These are phyloP conservation scores for Ptychobarbus kaznakovi DNA, from an alignment of 2,797 vertebrate species.

Conservation along the genomic window DNA sequence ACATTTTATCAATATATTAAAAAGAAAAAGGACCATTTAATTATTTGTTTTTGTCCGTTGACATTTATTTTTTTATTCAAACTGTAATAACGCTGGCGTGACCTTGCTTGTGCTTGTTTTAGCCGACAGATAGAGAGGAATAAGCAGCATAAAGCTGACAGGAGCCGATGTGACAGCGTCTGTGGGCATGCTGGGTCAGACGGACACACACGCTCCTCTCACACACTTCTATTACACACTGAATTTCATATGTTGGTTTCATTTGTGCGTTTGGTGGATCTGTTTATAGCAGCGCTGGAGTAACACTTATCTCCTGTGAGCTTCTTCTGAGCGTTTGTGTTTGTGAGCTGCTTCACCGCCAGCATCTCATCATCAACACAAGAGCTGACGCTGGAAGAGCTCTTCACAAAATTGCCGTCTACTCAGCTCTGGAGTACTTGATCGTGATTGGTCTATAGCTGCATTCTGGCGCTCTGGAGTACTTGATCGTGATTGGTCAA, in stretches of 20 bases:
- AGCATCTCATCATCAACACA: not conserved
- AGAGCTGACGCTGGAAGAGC: not conserved
- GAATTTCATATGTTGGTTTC: not conserved
- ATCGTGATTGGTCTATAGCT: no score
- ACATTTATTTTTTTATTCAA: not conserved
- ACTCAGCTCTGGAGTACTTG: no score
- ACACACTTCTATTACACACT: not conserved
- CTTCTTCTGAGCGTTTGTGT: not conserved
- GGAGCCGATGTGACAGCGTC: conserved; percentile 91
- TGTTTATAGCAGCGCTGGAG: no score
- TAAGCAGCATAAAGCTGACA: conserved; percentile 87
- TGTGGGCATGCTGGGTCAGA: conserved; percentile 87
- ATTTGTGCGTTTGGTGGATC: no score
- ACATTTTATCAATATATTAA: not conserved
- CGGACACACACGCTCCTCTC: conserved; percentile 71
- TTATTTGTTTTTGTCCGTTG: no score
- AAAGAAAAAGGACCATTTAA: not conserved
- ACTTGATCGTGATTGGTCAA: no score
- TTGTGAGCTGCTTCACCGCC: not conserved
- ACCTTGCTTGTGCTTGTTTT: conserved; percentile 77
- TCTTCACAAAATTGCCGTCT: not conserved
- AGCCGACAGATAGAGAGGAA: conserved; percentile 79
- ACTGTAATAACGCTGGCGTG: conserved; percentile 62
- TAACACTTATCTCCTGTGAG: no score
- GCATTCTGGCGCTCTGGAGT: no score